phyloP scores from a whole-genome alignment of 2,888 invertebrate genomes.

The Helobdella robusta region DNA sequence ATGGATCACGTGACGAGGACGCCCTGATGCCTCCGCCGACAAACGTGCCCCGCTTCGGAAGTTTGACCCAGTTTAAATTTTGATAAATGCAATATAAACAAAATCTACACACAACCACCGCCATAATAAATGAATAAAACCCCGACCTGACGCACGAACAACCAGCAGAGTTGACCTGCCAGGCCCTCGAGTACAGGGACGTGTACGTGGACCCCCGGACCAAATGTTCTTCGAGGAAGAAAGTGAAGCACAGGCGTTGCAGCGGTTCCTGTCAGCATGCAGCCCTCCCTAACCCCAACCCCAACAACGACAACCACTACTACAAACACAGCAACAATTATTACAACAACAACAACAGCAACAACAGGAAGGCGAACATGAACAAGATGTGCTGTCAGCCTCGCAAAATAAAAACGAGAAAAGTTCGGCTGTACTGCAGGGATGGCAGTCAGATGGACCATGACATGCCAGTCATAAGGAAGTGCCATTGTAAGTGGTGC shows the following conservation, averaged over 20 bases:
- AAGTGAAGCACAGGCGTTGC: constrained; percentile 79
- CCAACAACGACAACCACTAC: not conserved
- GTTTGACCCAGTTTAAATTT: not conserved
- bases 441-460: constrained; percentile 87
- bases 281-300: not conserved
- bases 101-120: too few relatives aligned
- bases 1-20: too few relatives aligned
- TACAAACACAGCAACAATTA: not conserved
- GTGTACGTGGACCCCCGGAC: constrained; percentile 72
- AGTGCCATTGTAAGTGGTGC: constrained; percentile 71
- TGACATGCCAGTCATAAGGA: constrained; percentile 89
- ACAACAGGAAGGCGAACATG: not conserved
- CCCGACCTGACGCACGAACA: not conserved
- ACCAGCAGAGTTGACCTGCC: constrained; percentile 63
- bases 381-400: constrained; percentile 68
- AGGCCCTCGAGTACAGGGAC: constrained; percentile 80
- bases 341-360: not conserved
- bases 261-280: constrained; percentile 62
- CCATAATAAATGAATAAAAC: too few relatives aligned
- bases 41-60: constrained; percentile 9
- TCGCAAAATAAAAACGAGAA: constrained; percentile 80
- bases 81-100: too few relatives aligned
- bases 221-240: constrained; percentile 77
- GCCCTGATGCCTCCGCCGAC: not conserved
- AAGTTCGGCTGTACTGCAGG: constrained; percentile 79